These are phyloP conservation scores for Solea solea DNA, from an alignment of 2,113 vertebrate genomes.

Conservation along the genomic window DNA sequence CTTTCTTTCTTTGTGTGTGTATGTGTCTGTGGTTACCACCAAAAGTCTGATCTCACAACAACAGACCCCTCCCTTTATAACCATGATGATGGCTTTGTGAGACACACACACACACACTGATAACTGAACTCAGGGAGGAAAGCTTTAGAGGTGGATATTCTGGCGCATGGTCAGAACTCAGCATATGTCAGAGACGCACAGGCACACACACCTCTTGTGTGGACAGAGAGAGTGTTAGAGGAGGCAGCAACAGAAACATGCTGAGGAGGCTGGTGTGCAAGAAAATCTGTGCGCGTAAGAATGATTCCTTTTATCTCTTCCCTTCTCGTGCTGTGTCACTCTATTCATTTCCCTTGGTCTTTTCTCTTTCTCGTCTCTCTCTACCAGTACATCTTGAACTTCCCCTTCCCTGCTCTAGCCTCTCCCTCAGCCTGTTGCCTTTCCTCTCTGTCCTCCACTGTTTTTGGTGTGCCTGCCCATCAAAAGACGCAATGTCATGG, in stretches of 20 bases:
- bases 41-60: constrained; percentile 50
- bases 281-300: constrained; percentile 85
- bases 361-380: background rate
- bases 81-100: constrained; percentile 30
- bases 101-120: constrained; percentile 13
- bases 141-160: constrained; percentile 58
- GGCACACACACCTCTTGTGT: background rate
- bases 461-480: background rate
- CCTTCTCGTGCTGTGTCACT: background rate
- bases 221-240: constrained; percentile 52
- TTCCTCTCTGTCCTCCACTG: background rate
- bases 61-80: constrained; percentile 47
- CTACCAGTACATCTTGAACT: background rate
- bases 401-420: background rate
- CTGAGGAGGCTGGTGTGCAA: constrained; percentile 86
- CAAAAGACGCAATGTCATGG: constrained; percentile 24
- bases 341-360: background rate
- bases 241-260: constrained; percentile 77
- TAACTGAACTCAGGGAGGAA: constrained; percentile 22
- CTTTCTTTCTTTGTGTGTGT: background rate
- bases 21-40: background rate
- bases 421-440: constrained; percentile 46
- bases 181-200: background rate
- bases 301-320: constrained; percentile 6
- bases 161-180: constrained; percentile 44